Conservation (phyloP, 2,797 vertebrate species). For the Gastrophryne carolinensis region DNA sequence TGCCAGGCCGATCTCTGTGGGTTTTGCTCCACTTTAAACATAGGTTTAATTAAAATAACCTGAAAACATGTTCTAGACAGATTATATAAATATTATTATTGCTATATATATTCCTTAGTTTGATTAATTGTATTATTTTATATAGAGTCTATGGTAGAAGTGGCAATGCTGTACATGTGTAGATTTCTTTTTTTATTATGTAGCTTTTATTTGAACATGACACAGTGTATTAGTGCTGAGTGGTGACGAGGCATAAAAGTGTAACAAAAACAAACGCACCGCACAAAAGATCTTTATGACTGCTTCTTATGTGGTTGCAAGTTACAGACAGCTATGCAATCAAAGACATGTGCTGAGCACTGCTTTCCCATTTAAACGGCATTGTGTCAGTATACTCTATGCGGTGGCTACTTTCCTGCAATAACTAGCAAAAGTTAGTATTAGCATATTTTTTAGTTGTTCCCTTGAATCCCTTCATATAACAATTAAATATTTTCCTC, state of each 20-base stretch:
- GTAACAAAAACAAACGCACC: slow-evolving; percentile 87
- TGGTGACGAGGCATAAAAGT: slow-evolving; percentile 76
- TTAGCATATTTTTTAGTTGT: too few relatives aligned
- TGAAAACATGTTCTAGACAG: not conserved
- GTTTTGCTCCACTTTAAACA: too few relatives aligned
- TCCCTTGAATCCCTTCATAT: too few relatives aligned
- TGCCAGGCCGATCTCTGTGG: too few relatives aligned
- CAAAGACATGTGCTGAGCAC: slow-evolving; percentile 24
- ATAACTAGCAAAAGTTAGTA: too few relatives aligned
- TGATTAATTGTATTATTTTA: too few relatives aligned
- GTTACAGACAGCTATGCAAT: slow-evolving; percentile 52
- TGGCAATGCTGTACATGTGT: not conserved
- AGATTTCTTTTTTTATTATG: slow-evolving; percentile 64
- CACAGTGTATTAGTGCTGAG: slow-evolving; percentile 81
- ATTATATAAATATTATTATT: not conserved
- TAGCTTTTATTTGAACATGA: slow-evolving; percentile 93
- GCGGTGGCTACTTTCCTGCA: too few relatives aligned
- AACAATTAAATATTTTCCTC: too few relatives aligned
- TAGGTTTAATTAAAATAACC: too few relatives aligned
- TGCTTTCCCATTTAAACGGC: too few relatives aligned
- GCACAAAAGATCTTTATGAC: slow-evolving; percentile 52
- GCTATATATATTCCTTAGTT: too few relatives aligned
- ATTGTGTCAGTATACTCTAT: too few relatives aligned
- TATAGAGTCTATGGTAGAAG: not conserved
- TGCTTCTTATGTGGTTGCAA: slow-evolving; percentile 42